These are phyloP conservation scores for Drosophila azteca DNA, from an alignment of 1,140 invertebrate species.

Conservation along the genomic window DNA sequence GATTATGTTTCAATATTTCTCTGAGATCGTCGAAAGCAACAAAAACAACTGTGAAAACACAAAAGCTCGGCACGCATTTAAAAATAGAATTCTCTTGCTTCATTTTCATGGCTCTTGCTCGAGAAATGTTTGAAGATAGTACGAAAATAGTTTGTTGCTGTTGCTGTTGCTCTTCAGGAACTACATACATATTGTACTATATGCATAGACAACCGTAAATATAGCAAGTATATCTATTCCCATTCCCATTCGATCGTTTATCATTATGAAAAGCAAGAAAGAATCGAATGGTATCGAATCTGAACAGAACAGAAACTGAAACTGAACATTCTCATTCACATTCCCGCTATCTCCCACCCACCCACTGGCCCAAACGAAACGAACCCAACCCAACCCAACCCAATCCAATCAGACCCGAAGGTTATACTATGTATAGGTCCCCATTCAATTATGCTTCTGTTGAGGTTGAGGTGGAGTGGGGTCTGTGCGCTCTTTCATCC, in stretches of 20 bases:
- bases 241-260: slow-evolving; percentile 28
- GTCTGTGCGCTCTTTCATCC: slow-evolving; percentile 7
- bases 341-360: slow-evolving; percentile 1
- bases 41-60: slow-evolving; percentile 37
- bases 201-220: slow-evolving; percentile 26
- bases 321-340: background rate
- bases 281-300: slow-evolving; percentile 8
- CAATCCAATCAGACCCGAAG: slow-evolving; percentile 29
- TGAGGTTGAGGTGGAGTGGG: no score
- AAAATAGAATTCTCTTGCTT: slow-evolving; percentile 72
- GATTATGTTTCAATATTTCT: slow-evolving; percentile 81
- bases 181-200: slow-evolving; percentile 38
- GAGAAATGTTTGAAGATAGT: slow-evolving; percentile 77
- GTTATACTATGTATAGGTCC: slow-evolving; percentile 10
- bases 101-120: slow-evolving; percentile 75
- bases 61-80: slow-evolving; percentile 71
- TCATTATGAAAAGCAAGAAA: slow-evolving; percentile 42
- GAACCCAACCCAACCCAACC: slow-evolving; percentile 3
- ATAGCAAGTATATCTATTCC: slow-evolving; percentile 11
- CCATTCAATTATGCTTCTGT: slow-evolving; percentile 28
- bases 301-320: no score
- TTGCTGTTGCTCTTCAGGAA: slow-evolving; percentile 32
- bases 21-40: slow-evolving; percentile 36
- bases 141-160: slow-evolving; percentile 71
- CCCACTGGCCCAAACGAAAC: slow-evolving; percentile 14